A percentile compares a stretch with the other conserved stretches of the same genome.
phyloP scores from a whole-genome alignment of 2,797 vertebrate genomes.

The Sebastes vulpes region DNA sequence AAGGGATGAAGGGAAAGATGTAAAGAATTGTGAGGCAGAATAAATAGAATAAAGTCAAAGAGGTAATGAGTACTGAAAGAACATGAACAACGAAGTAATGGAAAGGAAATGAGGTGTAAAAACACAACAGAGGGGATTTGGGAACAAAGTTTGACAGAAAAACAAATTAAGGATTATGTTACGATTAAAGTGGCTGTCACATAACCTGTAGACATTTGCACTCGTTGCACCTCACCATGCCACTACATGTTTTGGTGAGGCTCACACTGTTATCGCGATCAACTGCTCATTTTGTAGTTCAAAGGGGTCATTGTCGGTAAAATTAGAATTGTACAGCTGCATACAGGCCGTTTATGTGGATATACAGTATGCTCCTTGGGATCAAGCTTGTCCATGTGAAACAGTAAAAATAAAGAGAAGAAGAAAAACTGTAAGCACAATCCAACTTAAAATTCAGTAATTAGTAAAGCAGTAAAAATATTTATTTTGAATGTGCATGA shows the following conservation, averaged over 20 bases:
- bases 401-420: too few relatives aligned
- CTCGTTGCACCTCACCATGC: constrained; percentile 8
- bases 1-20: not conserved
- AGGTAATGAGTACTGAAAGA: not conserved
- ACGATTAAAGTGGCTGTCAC: not conserved
- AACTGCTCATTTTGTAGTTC: too few relatives aligned
- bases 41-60: not conserved
- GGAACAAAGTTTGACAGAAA: not conserved
- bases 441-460: too few relatives aligned
- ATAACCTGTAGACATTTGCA: constrained; percentile 1
- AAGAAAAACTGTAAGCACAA: too few relatives aligned
- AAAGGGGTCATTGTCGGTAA: too few relatives aligned
- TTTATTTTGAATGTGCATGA: too few relatives aligned
- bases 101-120: not conserved
- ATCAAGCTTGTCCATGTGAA: too few relatives aligned
- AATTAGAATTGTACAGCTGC: too few relatives aligned
- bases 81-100: not conserved
- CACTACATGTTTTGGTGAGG: not conserved
- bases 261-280: not conserved
- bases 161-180: constrained; percentile 2
- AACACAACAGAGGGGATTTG: not conserved
- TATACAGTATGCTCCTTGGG: too few relatives aligned
- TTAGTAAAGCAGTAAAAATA: too few relatives aligned
- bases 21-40: not conserved
- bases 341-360: too few relatives aligned